These are phyloP conservation scores for Leptonema lineaticorne DNA, from an alignment of 1,140 invertebrate genomes.

Conservation along the genomic window DNA sequence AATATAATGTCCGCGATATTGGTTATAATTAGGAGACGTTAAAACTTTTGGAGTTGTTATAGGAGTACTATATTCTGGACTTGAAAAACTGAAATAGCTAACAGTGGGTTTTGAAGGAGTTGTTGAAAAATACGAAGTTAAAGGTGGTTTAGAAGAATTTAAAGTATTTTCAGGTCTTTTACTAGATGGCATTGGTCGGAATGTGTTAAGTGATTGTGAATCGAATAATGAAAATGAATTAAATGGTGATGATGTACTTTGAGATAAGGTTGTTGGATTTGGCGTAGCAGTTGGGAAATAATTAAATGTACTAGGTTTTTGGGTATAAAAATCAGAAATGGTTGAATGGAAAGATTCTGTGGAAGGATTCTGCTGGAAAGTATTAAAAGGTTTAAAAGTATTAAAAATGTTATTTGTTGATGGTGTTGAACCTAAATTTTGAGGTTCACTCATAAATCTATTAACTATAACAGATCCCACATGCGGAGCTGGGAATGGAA, in stretches of 20 bases:
- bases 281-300: conserved; percentile 37
- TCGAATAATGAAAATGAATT: conserved; percentile 31
- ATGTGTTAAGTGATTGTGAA: conserved; percentile 13
- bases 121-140: conserved; percentile 29
- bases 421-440: conserved; percentile 11
- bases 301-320: conserved; percentile 31
- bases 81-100: conserved; percentile 38
- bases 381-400: conserved; percentile 13
- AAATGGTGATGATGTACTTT: conserved; percentile 25
- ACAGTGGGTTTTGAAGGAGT: conserved; percentile 37
- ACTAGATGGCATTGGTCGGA: conserved; percentile 23
- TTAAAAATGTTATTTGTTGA: not conserved
- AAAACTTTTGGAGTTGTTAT: conserved; percentile 26
- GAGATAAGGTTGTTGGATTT: conserved; percentile 22
- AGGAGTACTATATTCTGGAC: conserved; percentile 35
- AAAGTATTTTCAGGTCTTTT: conserved; percentile 27
- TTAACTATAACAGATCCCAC: conserved; percentile 80
- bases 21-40: conserved; percentile 15
- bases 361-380: conserved; percentile 33
- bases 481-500: conserved; percentile 79
- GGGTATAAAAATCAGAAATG: conserved; percentile 4
- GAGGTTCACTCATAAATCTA: conserved; percentile 40
- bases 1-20: conserved; percentile 40
- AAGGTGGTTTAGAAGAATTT: conserved; percentile 22
- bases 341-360: conserved; percentile 35